Evolutionary conservation across 2,797 vertebrate genomes (phyloP).

Genomic region (Malurus leucopterus): DNA sequence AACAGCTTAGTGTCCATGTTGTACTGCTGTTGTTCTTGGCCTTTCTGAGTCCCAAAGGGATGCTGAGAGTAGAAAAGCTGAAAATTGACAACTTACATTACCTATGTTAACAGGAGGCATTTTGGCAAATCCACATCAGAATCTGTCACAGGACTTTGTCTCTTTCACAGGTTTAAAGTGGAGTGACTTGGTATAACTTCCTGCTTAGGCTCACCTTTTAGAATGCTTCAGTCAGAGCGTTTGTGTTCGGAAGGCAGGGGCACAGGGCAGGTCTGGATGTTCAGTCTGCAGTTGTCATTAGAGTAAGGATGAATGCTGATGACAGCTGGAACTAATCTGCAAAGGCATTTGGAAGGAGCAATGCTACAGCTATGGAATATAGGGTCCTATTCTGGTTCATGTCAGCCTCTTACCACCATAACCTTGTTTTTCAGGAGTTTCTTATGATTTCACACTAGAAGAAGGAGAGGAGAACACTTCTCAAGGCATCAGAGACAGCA

Average conservation of each 20-base stretch:
- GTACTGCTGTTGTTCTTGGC: background rate
- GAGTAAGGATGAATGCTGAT: background rate
- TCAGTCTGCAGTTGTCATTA: background rate
- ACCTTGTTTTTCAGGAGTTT: background rate
- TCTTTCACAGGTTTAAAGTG: background rate
- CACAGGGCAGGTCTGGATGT: accelerated
- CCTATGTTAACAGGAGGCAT: background rate
- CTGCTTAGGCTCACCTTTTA: background rate
- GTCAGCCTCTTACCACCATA: background rate
- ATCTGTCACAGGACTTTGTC: background rate
- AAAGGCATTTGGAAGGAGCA: background rate
- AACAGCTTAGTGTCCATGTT: background rate
- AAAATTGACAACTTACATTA: background rate
- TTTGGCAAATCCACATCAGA: background rate
- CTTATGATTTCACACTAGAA: background rate
- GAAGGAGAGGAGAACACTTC: background rate
- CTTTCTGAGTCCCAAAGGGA: background rate
- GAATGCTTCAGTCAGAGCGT: background rate
- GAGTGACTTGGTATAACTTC: background rate
- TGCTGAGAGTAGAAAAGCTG: background rate
- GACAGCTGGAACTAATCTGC: background rate
- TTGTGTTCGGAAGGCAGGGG: background rate
- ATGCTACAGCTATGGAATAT: background rate
- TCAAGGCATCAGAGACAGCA: background rate
- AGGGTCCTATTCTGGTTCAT: background rate